A percentile compares a stretch with the other conserved stretches of the same genome.
These are phyloP conservation scores for Mycteria americana DNA, from an alignment of 2,797 vertebrate species.

Conservation along the genomic window DNA sequence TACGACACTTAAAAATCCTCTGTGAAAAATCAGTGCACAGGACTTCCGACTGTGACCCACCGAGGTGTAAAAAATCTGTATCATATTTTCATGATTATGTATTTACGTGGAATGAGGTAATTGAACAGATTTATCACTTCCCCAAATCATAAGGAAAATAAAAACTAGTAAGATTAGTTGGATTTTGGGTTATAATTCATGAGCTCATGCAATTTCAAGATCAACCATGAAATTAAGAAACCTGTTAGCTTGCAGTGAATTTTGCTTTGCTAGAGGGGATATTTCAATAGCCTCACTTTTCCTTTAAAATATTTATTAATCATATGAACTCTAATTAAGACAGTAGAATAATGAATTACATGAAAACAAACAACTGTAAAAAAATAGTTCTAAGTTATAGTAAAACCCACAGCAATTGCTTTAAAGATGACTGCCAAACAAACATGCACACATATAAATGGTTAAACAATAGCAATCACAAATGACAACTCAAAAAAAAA, in stretches of 20 bases:
- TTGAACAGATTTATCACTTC: background rate
- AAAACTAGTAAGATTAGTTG: background rate
- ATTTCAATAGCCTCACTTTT: background rate
- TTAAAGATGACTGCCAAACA: background rate
- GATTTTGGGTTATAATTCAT: background rate
- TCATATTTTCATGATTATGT: background rate
- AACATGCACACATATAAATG: background rate
- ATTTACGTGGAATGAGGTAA: conserved; percentile 4
- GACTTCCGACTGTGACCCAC: background rate
- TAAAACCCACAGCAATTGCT: background rate
- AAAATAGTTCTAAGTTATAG: background rate
- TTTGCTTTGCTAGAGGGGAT: background rate
- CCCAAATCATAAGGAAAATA: background rate
- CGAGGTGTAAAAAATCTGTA: background rate
- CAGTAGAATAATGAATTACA: background rate
- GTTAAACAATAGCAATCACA: background rate
- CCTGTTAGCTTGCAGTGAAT: background rate
- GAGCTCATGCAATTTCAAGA: background rate
- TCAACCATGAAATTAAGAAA: background rate
- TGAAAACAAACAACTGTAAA: background rate
- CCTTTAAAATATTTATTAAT: background rate
- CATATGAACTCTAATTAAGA: background rate
- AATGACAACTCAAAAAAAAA: background rate
- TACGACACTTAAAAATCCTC: background rate
- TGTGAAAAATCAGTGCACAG: background rate